Base-by-base conservation (phyloP, 2,113 vertebrate genomes). In the Phyllostomus hastatus region DNA sequence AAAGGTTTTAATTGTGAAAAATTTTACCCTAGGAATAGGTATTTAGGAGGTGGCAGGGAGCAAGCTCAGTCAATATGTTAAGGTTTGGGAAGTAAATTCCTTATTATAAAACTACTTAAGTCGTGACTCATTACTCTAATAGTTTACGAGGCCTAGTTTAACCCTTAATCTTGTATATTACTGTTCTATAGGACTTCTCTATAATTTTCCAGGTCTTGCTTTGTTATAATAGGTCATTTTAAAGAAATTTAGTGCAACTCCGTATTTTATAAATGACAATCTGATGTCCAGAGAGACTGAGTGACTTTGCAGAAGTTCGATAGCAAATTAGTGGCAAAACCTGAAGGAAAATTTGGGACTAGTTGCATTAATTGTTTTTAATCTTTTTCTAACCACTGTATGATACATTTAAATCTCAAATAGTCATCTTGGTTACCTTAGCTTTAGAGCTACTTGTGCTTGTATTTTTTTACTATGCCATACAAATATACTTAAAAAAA, bases 181-280 rank as follows among this genome's bases (percentile, higher is more conserved):
- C 78, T 87, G 43, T 12, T 93, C 12, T 78, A 46, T 96, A 94
- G 79, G 92, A 89, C 50, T 70, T 16, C 54, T 88, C 61, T 91
- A 46, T 95, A 93, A 91, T 93, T 97, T 97, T 80, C 78, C 43
- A 91, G 89, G 61, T 89, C 88, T 93, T 96, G 73, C 17, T 31
- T 87, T 38, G 35, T 73, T 54, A 22, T 83, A 94, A 84, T 84
- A 88, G 66, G 59, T 88, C 59, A 95, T 87, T 95, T 96, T 43
- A 59, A 96, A 92, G 67, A 91, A 81, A 94, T 81, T 41, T 59
- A 59, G 15, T 84, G 7, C 59, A 82, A 69, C 69, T 92, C 10
- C 24, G 0, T 67, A 43, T 94, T 96, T 93, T 92, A 64, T 43
- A 85, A 75, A 64, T 54, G 61, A 92, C 52, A 89, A 28, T 81